Percentiles rank a stretch among this genome's conserved stretches.
phyloP scores from a whole-genome alignment of 2,888 invertebrate genomes.

The Protula sp. region DNA sequence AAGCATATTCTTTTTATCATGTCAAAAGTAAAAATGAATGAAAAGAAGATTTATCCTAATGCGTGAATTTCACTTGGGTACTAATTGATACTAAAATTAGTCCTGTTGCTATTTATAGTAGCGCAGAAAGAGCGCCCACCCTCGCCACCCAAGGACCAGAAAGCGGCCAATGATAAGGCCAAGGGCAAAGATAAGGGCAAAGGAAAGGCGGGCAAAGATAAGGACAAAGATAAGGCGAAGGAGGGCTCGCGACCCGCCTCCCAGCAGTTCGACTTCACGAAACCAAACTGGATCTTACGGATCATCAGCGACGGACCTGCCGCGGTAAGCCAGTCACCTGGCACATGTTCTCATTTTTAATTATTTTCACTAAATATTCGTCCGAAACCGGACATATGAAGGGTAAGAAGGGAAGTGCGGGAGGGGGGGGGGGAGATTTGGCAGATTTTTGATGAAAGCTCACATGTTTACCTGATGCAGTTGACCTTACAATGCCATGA shows the following conservation, averaged over 20 bases:
- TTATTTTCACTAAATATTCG: too few relatives aligned
- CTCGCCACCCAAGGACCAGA: constrained; percentile 28
- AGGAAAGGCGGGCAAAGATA: constrained; percentile 38
- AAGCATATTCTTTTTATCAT: too few relatives aligned
- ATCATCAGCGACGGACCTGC: constrained; percentile 46
- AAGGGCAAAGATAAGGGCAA: constrained; percentile 35
- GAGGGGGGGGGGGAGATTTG: too few relatives aligned
- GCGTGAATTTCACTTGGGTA: too few relatives aligned
- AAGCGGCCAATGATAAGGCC: constrained; percentile 20
- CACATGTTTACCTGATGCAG: too few relatives aligned
- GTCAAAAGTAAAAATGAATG: too few relatives aligned
- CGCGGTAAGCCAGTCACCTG: constrained; percentile 34
- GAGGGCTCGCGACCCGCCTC: constrained; percentile 42
- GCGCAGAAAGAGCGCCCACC: constrained; percentile 39
- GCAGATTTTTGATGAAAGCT: too few relatives aligned
- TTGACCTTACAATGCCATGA: too few relatives aligned
- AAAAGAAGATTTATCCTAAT: too few relatives aligned
- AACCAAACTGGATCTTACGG: constrained; percentile 49
- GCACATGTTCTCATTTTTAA: neutral
- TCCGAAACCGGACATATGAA: too few relatives aligned
- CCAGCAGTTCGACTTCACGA: constrained; percentile 49
- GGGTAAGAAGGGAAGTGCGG: too few relatives aligned
- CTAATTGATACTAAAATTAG: too few relatives aligned
- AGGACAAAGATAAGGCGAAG: constrained; percentile 30
- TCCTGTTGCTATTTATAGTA: constrained; percentile 32